Percentiles rank a stretch among this genome's conserved stretches.
Conservation (phyloP, 2,113 vertebrate species). For the Tursiops truncatus region DNA sequence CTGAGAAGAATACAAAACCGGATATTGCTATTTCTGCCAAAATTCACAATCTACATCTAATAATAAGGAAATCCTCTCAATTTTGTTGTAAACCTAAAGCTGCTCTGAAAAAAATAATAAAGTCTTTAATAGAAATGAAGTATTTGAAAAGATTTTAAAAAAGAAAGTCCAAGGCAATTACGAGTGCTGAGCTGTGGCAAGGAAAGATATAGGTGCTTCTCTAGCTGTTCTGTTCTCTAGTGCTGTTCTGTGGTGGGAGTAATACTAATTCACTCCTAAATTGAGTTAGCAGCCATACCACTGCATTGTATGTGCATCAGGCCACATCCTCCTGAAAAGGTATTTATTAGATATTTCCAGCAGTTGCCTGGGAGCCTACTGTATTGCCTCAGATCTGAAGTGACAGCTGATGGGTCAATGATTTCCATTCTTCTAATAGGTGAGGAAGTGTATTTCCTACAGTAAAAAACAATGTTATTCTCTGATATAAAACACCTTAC, state of each 20-base stretch:
- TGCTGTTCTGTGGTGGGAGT: neutral
- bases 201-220: neutral
- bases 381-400: neutral
- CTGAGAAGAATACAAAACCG: neutral
- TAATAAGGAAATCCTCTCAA: neutral
- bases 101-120: neutral
- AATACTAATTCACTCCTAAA: neutral
- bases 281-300: neutral
- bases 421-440: neutral
- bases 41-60: neutral
- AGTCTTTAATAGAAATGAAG: neutral
- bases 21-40: neutral
- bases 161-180: neutral
- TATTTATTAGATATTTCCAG: neutral
- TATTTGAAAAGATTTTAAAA: neutral
- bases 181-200: neutral
- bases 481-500: neutral
- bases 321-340: neutral
- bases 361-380: neutral
- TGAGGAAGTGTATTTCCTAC: neutral
- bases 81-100: neutral
- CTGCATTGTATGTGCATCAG: neutral
- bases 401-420: constrained; percentile 10
- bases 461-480: neutral
- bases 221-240: neutral